These are phyloP conservation scores for honey bee (Apis mellifera) DNA, from an alignment of 1,140 invertebrate species.

Conservation along the genomic window Amel_HAv3.1 CM009932.2:12956501-12957000, in stretches of 20 bases:
- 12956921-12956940: conserved; percentile 1
- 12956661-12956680: not conserved
- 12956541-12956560: no score
- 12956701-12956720: not conserved
- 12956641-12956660: not conserved
- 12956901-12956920: not conserved
- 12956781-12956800: conserved; percentile 31
- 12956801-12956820: conserved; percentile 46
- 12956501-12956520: not conserved
- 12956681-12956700: not conserved
- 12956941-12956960: conserved; percentile 32
- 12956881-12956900: not conserved
- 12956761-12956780: conserved; percentile 39
- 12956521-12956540: conserved; percentile 8
- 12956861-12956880: conserved; percentile 22
- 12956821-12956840: conserved; percentile 54
- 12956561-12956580: not conserved
- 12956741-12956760: not conserved
- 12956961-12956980: not conserved
- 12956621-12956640: no score
- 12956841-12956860: conserved; percentile 37
- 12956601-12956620: no score
- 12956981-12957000: no score
- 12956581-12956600: not conserved
- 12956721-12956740: not conserved